Percentiles rank a stretch among this genome's conserved stretches.
These are phyloP conservation scores for Teleiodes luculella DNA, from an alignment of 2,888 invertebrate genomes.

Conservation along the genomic window DNA sequence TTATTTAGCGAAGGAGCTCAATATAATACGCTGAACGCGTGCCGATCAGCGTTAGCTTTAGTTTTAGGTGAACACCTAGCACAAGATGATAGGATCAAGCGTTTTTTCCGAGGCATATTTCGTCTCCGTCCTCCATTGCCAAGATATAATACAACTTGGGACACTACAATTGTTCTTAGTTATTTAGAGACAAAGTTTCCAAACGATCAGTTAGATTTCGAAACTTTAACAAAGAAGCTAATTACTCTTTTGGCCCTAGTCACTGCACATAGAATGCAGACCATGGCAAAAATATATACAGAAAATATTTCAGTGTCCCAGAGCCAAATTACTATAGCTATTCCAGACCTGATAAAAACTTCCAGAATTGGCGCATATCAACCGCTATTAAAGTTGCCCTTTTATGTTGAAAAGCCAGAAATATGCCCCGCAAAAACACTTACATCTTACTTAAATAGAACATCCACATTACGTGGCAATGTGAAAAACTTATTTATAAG, in stretches of 20 bases:
- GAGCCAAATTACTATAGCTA: conserved; percentile 11
- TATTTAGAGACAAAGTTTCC: conserved; percentile 2
- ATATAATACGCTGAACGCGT: neutral
- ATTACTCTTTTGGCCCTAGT: conserved; percentile 10
- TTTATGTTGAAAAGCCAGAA: conserved; percentile 4
- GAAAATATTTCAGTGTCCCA: neutral
- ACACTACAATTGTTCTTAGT: conserved; percentile 7
- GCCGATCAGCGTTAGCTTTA: neutral
- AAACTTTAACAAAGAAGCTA: conserved; percentile 12
- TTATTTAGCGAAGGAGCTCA: neutral
- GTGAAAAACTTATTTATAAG: neutral
- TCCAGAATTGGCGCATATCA: neutral
- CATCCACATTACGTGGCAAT: neutral
- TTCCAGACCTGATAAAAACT: conserved; percentile 14
- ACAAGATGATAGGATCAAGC: neutral
- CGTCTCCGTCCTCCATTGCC: conserved; percentile 4
- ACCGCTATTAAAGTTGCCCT: neutral
- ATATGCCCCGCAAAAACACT: conserved; percentile 13
- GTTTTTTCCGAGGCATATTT: conserved; percentile 1
- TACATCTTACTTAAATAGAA: conserved; percentile 1
- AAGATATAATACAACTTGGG: conserved; percentile 14
- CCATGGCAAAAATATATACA: conserved; percentile 8
- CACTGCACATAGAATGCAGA: conserved; percentile 10
- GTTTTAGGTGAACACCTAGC: neutral
- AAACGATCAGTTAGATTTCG: conserved; percentile 4